Evolutionary conservation across 2,888 invertebrate species (phyloP).

Genomic region (Philereme vetulata): DNA sequence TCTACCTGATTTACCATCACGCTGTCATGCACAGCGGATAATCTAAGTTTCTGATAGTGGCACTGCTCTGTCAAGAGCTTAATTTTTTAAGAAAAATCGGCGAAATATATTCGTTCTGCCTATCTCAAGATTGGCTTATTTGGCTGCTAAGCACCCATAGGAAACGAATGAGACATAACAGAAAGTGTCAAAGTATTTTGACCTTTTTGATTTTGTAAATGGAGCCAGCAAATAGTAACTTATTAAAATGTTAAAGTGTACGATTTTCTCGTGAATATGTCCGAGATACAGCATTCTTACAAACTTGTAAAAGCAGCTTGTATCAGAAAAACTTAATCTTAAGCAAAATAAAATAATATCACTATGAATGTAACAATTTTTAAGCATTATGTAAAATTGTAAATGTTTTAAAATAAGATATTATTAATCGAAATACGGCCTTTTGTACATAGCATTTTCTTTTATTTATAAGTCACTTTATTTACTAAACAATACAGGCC

Average conservation of each 20-base stretch:
- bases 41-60: conserved; percentile 65
- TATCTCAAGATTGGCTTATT: conserved; percentile 27
- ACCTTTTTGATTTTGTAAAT: conserved; percentile 5
- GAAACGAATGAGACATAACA: not conserved
- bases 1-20: conserved; percentile 77
- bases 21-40: conserved; percentile 70
- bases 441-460: conserved; percentile 74
- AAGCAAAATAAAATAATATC: conserved; percentile 39
- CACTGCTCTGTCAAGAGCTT: conserved; percentile 31
- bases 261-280: conserved; percentile 5
- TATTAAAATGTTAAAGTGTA: conserved; percentile 3
- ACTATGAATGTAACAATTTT: conserved; percentile 39
- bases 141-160: conserved; percentile 27
- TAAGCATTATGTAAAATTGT: conserved; percentile 64
- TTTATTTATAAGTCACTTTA: conserved; percentile 49
- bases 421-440: conserved; percentile 62
- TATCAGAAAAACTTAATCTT: conserved; percentile 30
- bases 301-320: conserved; percentile 27
- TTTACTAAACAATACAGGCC: conserved; percentile 38
- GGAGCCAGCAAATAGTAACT: conserved; percentile 11
- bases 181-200: not conserved
- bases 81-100: conserved; percentile 14
- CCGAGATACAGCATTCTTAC: conserved; percentile 29
- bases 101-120: conserved; percentile 20
- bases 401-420: conserved; percentile 63